phyloP scores from a whole-genome alignment of 2,888 invertebrate species.

The Leptinotarsa rubiginosa region DNA sequence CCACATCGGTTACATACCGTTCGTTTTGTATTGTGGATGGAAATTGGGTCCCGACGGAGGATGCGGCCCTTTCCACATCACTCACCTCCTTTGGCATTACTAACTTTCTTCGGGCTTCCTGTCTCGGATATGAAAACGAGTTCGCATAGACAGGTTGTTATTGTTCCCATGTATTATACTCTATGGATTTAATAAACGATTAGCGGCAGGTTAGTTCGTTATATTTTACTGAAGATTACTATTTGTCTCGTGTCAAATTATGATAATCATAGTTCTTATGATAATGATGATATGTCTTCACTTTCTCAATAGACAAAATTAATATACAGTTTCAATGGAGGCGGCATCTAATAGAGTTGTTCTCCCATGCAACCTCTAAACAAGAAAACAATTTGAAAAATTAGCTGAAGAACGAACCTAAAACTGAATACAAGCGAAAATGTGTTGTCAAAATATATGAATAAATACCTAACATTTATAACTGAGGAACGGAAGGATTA shows the following conservation, averaged over 20 bases:
- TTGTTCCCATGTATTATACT: neutral
- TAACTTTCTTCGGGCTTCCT: conserved; percentile 31
- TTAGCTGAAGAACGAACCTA: too few relatives aligned
- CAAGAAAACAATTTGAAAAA: too few relatives aligned
- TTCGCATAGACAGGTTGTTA: neutral
- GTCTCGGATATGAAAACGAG: neutral
- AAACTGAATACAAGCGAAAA: too few relatives aligned
- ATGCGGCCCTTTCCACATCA: conserved; percentile 53
- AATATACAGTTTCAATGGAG: too few relatives aligned
- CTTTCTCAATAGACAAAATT: too few relatives aligned
- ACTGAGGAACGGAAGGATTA: too few relatives aligned
- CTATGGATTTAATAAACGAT: neutral
- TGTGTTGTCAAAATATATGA: too few relatives aligned
- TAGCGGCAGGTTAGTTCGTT: neutral
- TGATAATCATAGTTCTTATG: too few relatives aligned
- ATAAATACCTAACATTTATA: too few relatives aligned
- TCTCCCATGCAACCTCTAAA: too few relatives aligned
- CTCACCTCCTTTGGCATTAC: conserved; percentile 58
- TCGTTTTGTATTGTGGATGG: conserved; percentile 57
- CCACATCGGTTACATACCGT: conserved; percentile 56
- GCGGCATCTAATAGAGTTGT: too few relatives aligned
- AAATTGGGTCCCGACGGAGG: conserved; percentile 55
- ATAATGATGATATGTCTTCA: too few relatives aligned
- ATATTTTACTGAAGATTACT: neutral
- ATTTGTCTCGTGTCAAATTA: neutral